Conservation (phyloP, 2,888 invertebrate species). For the Campoplex capitator region DNA sequence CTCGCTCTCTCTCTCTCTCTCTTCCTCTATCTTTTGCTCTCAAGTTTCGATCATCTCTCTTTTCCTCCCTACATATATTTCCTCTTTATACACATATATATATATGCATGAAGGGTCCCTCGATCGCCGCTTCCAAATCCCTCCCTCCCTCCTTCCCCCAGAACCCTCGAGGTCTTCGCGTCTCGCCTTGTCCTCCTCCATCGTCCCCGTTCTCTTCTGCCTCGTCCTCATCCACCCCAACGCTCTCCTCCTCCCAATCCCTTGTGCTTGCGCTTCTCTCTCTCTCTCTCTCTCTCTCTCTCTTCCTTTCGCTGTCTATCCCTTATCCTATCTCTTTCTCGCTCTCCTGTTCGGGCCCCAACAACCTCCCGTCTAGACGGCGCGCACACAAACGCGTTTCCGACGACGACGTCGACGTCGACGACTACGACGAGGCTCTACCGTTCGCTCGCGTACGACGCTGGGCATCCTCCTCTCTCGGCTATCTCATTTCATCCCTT, state of each 20-base stretch:
- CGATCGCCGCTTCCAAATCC: conserved; percentile 68
- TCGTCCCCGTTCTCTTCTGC: conserved; percentile 47
- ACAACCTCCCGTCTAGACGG: conserved; percentile 83
- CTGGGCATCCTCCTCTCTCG: conserved; percentile 42
- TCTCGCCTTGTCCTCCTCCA: conserved; percentile 67
- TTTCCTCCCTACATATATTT: conserved; percentile 26
- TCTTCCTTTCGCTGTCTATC: conserved; percentile 25
- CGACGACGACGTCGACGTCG: conserved; percentile 48
- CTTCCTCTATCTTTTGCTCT: conserved; percentile 28
- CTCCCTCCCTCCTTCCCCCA: conserved; percentile 36
- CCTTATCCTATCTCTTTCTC: conserved; percentile 69
- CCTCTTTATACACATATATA: conserved; percentile 1
- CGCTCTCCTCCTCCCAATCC: conserved; percentile 44
- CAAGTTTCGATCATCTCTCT: conserved; percentile 45
- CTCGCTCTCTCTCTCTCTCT: conserved; percentile 48
- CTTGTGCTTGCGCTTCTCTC: conserved; percentile 60
- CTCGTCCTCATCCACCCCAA: conserved; percentile 53
- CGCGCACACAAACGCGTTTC: conserved; percentile 75
- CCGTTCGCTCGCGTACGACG: conserved; percentile 39
- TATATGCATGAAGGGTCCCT: conserved; percentile 39
- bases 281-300: conserved; percentile 55
- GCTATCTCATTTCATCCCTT: conserved; percentile 32
- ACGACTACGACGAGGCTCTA: conserved; percentile 33
- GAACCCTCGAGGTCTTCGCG: conserved; percentile 67
- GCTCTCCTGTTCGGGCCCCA: conserved; percentile 73